Percentiles rank a stretch among this genome's conserved stretches.
These are phyloP conservation scores for Nipponia nippon DNA, from an alignment of 2,113 vertebrate genomes.

Conservation along the genomic window DNA sequence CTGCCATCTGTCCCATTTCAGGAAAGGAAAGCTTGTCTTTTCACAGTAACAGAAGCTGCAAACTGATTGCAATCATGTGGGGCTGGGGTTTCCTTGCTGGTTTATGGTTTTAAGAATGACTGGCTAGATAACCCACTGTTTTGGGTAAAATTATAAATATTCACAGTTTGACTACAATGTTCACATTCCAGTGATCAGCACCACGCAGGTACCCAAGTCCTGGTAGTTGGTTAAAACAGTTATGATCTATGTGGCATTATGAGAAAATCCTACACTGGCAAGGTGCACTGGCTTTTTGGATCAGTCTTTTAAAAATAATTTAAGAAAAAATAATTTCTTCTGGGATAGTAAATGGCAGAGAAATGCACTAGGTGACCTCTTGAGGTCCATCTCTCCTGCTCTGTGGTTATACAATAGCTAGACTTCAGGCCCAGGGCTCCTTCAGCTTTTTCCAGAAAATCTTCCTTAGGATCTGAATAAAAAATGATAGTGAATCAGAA, in stretches of 20 bases:
- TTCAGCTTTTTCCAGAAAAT: background rate
- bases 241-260: background rate
- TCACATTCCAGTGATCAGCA: background rate
- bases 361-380: background rate
- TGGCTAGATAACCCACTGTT: background rate
- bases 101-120: conserved; percentile 25
- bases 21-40: conserved; percentile 13
- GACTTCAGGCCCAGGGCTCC: background rate
- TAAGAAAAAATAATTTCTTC: background rate
- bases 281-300: background rate
- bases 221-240: background rate
- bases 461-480: background rate
- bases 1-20: conserved; percentile 53
- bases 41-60: background rate
- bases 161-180: conserved; percentile 4
- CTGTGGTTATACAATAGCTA: background rate
- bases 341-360: background rate
- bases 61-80: background rate
- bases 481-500: background rate
- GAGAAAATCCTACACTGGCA: background rate
- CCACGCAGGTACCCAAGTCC: background rate
- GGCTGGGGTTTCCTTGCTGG: conserved; percentile 23
- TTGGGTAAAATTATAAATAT: background rate
- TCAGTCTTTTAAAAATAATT: background rate
- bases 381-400: background rate